phyloP scores from a whole-genome alignment of 2,113 vertebrate species.

The Hoplias malabaricus region DNA sequence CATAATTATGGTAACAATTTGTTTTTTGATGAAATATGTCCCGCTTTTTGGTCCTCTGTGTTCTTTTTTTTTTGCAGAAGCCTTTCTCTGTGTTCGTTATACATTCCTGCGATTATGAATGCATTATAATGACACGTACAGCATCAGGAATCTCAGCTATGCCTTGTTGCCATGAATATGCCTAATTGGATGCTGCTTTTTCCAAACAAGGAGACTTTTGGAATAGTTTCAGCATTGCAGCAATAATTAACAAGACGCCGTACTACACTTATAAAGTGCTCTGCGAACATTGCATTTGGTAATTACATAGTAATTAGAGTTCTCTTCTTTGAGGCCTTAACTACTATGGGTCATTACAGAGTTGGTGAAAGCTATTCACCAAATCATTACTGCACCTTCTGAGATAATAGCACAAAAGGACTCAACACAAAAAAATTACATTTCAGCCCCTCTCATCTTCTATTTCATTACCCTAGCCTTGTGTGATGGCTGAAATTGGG shows the following conservation, averaged over 20 bases:
- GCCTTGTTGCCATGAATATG: slow-evolving; percentile 58
- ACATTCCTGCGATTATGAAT: slow-evolving; percentile 61
- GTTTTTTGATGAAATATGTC: slow-evolving; percentile 32
- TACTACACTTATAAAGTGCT: slow-evolving; percentile 65
- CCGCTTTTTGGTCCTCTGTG: slow-evolving; percentile 52
- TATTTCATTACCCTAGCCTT: slow-evolving; percentile 77
- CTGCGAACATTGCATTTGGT: slow-evolving; percentile 71
- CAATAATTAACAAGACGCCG: slow-evolving; percentile 68
- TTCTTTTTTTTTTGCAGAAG: slow-evolving; percentile 34
- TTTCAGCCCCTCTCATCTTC: slow-evolving; percentile 77
- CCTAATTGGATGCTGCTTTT: slow-evolving; percentile 56
- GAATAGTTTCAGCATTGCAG: slow-evolving; percentile 66
- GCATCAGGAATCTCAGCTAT: slow-evolving; percentile 63
- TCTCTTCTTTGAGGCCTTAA: slow-evolving; percentile 74
- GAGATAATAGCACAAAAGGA: slow-evolving; percentile 79
- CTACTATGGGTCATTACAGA: slow-evolving; percentile 73
- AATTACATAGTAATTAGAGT: slow-evolving; percentile 78
- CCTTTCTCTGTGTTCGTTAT: neutral
- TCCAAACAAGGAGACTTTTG: slow-evolving; percentile 49
- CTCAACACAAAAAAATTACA: slow-evolving; percentile 79
- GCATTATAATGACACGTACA: slow-evolving; percentile 58
- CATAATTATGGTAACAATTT: slow-evolving; percentile 24
- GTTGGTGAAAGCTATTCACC: slow-evolving; percentile 77
- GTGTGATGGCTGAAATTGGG: slow-evolving; percentile 76
- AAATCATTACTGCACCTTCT: slow-evolving; percentile 78